phyloP scores from a whole-genome alignment of 2,113 vertebrate species.

The Pollimyrus isidori region DNA sequence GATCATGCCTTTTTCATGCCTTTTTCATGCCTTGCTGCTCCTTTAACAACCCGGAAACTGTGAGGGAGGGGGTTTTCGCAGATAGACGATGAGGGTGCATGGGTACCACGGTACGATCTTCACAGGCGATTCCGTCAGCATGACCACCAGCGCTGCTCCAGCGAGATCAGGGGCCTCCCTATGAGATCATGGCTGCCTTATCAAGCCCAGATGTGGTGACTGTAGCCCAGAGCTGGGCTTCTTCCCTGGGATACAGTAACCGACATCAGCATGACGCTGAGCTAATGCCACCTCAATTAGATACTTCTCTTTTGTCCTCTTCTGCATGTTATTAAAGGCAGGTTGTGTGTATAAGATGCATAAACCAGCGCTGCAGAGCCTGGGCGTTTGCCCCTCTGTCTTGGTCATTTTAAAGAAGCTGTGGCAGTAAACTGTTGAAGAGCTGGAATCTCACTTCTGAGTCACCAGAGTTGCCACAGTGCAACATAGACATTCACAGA shows the following conservation, averaged over 20 bases:
- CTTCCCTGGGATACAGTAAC: not conserved
- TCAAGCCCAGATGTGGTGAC: slow-evolving; percentile 56
- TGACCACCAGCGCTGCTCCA: slow-evolving; percentile 27
- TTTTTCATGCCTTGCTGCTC: not conserved
- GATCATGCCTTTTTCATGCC: not conserved
- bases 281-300: not conserved
- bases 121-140: slow-evolving; percentile 21
- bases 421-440: not conserved
- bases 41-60: not conserved
- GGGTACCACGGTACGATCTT: not conserved
- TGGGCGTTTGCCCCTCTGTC: not conserved
- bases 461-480: not conserved
- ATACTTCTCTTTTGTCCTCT: not conserved
- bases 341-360: not conserved
- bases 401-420: not conserved
- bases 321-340: not conserved
- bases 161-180: slow-evolving; percentile 35
- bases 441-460: not conserved
- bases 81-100: not conserved
- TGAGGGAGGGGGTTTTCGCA: not conserved
- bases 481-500: not conserved
- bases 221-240: slow-evolving; percentile 24
- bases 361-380: not conserved
- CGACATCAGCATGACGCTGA: not conserved
- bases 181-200: slow-evolving; percentile 51